Evolutionary conservation across 2,888 invertebrate genomes (phyloP), one percentile per base, ranked within the genome.

Genomic region (Thumatha senex): DNA sequence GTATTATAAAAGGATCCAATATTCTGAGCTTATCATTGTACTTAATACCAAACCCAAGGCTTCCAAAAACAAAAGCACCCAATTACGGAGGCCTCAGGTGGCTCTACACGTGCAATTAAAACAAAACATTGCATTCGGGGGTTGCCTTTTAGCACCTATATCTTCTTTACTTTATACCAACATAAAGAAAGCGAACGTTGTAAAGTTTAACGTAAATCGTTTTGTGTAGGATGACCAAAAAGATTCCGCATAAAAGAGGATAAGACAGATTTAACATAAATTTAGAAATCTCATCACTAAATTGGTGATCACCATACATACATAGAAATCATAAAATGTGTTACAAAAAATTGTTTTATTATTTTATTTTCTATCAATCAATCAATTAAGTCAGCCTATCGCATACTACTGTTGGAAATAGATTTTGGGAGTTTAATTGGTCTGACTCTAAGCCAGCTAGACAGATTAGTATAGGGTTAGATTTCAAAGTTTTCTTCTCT

Each of bases 181-280:
- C 85, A 90, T 90, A 89, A 90, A 91, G 90, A 89, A 89, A 82
- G 80, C 80, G 77, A 78, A 76, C 77, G 80, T 64, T 82, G 78
- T 86, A 85, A 86, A 87, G 72, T 81, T 70, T 76, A 72, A 79
- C 80, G 75, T 83, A 84, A 85, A 86, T 82, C 81, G 84, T 48
- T 48, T 54, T 50, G 54, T 50, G 57, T 55, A 56, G 58, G 48
- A 48, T 60, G 44, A 52, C 54, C 54, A 52, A 14, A 24, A 15
- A 11, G 31, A 5, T 24, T 24, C 18, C 2, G 18, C 18, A n/a
- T 24, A 24, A 24, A 24, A 4, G 18, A 24, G 18, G 2, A 24
- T 24, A 24, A 24, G 18, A 24, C 18, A 2, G 18, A 24, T 24
- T 24, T 24, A 5, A 24, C 5, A 24, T 24, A 4, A 24, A 24